Base-by-base conservation (phyloP, 2,797 vertebrate genomes). In the Sebastes vulpes region DNA sequence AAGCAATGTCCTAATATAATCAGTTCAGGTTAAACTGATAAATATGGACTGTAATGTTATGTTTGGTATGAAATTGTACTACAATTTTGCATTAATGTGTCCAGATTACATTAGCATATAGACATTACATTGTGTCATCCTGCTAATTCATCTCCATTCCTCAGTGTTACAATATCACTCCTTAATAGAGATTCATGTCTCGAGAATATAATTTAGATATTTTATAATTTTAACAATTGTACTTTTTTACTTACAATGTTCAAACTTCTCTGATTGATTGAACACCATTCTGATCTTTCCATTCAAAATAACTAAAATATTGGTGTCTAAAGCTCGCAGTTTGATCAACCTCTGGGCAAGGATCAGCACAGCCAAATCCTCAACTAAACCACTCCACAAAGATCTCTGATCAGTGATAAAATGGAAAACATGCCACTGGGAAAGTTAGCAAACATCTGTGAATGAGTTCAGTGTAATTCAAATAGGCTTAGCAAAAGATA, bases 331-430 rank as follows among this genome's bases (percentile, higher is more conserved):
- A 73, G 29, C 56, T 54, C 68, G 50, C 26, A 60, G 63, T 72
- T 38, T 38, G 11, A 50, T 64, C 60, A 61, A 70, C 79, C 60
- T 77, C 10, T 6, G 12, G 84, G 64, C n/a, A 58, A 52, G 35
- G 48, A 75, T 73, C 72, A 67, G 67, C 16, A 29, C 1, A 26
- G 9, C 21, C 28, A 84, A 78, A 77, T 90, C 72, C 69, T 53
- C 25, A 12, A 23, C 84, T 56, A 53, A 81, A 65, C 20, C 48
- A 50, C 72, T 56, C 12, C 3, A 70, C 58, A 23, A 68, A 66
- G 60, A 88, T 76, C 31, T 68, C n/a, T 32, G 35, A 80, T 74
- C 63, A 56, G 72, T 31, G 26, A 38, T 38, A 64, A 76, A 79
- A 35, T n/a, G 9, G 48, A 61, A 63, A 81, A 77, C 35, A 72